Evolutionary conservation across 2,888 invertebrate genomes (phyloP), one percentile per base, ranked within the genome.

Genomic region (Sinodicranocentrus sp.): DNA sequence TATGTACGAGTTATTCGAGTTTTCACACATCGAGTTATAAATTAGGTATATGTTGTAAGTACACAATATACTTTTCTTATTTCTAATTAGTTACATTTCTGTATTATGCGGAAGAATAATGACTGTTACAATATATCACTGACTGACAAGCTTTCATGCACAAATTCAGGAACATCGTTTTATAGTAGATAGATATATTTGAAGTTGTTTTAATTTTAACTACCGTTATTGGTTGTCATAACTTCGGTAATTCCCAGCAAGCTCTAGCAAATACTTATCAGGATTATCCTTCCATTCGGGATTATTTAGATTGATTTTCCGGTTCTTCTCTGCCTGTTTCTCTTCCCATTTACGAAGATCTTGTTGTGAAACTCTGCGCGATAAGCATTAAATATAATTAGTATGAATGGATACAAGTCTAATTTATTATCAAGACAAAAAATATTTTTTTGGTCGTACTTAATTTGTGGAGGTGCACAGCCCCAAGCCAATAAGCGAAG

Each of bases 211-310:
- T n/a, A n/a, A n/a, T n/a, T n/a, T 48, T 48, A 48, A 39, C 13
- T 39, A 39, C 17, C 2, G 17, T 63, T 57, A 82, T 43, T 84
- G 76, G 25, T 82, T 72, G 54, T 82, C 84, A 52, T 88, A 89
- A 61, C 88, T 88, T 52, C 72, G 86, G 78, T 87, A 87, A 10
- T 65, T 80, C 63, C 89, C 89, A 13, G 86, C 89, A 0, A 89
- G 75, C 65, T 89, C 89, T 17, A 89, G 75, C 19, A 89, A 48
- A 70, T 97, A 97, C 79, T 97, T 93, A 92, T 98, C 98, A 0
- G 98, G 98, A 92, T 98, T 97, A 90, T 98, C 97, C 90, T 96
- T 93, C 98, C 98, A 98, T 90, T 98, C 97, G 21, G 95, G 94
- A 0, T 97, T 94, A 17, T 95, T 95, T 83, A 97, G 91, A 90